Percentiles rank a stretch among this genome's conserved stretches.
Conservation (phyloP, 2,113 vertebrate genomes). For the Solenodon paradoxus region DNA sequence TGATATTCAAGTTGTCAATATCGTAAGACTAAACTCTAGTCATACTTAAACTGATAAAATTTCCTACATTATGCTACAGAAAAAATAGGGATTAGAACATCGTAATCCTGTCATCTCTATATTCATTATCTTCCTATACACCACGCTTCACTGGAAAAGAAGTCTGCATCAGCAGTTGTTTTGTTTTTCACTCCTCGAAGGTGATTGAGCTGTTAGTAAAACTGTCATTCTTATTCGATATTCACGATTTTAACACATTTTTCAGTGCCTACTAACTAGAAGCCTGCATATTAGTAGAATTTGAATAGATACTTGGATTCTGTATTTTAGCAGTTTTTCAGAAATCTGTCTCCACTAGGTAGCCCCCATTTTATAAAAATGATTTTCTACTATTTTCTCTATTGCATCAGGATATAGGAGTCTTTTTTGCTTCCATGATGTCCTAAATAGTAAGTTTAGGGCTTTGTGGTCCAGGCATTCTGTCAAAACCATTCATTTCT, state of each 20-base stretch:
- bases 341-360: background rate
- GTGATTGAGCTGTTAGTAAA: background rate
- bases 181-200: background rate
- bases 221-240: background rate
- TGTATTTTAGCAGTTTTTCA: background rate
- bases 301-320: background rate
- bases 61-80: background rate
- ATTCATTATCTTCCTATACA: background rate
- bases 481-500: background rate
- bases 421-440: background rate
- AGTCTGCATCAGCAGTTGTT: background rate
- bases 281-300: background rate
- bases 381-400: background rate
- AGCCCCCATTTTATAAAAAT: rapidly evolving
- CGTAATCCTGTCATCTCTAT: background rate
- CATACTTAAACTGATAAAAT: background rate
- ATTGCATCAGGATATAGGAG: background rate
- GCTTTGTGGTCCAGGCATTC: background rate
- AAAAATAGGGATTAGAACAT: background rate
- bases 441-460: background rate
- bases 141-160: background rate
- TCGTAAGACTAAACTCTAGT: background rate
- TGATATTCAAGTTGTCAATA: background rate
- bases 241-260: background rate
- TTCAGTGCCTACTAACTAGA: background rate